Base-by-base conservation (phyloP, 2,113 vertebrate genomes). In the Otocyon megalotis region DNA sequence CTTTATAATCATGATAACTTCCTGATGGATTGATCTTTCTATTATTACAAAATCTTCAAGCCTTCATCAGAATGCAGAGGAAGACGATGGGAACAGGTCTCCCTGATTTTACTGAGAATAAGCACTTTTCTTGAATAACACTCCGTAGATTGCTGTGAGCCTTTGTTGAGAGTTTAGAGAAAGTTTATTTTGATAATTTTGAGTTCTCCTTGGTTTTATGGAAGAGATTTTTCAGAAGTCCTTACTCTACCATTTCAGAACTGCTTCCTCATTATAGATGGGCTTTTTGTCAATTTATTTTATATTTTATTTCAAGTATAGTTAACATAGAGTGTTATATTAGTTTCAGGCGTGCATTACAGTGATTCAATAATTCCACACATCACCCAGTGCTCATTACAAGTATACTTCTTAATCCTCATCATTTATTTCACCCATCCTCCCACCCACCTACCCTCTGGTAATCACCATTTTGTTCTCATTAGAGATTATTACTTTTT, bases 201-300 rank as follows among this genome's bases (percentile, higher is more conserved):
- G 28, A 82, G 91, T 54, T 43, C 77, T 71, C 19, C 24, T 60
- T 87, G n/a, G 65, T 92, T 94, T 81, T 93, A 80, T 50, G 50
- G 37, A 84, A 79, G 56, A 84, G 9, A 54, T 86, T 89, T 96
- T 96, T 85, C 19, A 72, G 48, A 94, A 62, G 54, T 53, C 11
- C 35, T 92, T 58, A 88, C 22, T 74, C 32, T 9, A 58, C 37
- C 6, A 30, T 81, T 94, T 26, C 43, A 90, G 24, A 90, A 82
- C 54, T 97, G 48, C 24, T 93, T 88, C 37, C 35, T 94, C 37
- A 37, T n/a, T 79, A 74, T 22, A 74, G 37, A 48, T 48, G 43
- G 43, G 43, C 14, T 48, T 74, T 15, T 26, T 43, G 22, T 43
- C 37, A 74, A 43, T 74, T 37, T 74, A 43, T 72, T 43, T 72